Percentiles rank a stretch among this genome's conserved stretches.
Conservation (phyloP, 2,888 invertebrate species). For the Ormia ochracea region DNA sequence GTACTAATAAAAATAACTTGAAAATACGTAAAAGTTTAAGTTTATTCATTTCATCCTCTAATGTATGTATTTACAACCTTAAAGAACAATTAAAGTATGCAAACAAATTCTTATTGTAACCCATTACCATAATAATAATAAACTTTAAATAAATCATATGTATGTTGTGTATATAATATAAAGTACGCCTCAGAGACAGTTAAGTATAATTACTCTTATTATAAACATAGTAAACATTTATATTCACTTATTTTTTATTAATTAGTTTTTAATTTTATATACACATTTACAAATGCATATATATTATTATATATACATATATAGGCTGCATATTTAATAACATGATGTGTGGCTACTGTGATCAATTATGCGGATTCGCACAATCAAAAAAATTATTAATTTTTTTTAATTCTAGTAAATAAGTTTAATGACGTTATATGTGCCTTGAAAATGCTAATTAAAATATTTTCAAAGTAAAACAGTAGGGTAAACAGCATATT, state of each 20-base stretch:
- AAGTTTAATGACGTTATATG: too few species aligned
- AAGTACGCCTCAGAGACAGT: conserved; percentile 13
- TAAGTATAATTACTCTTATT: conserved; percentile 42
- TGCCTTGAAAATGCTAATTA: too few species aligned
- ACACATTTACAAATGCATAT: too few species aligned
- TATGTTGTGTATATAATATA: conserved; percentile 49
- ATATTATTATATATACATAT: too few species aligned
- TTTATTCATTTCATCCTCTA: background rate
- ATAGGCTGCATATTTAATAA: too few species aligned
- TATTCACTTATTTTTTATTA: background rate
- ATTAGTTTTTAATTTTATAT: background rate
- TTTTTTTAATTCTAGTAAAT: too few species aligned
- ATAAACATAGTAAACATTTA: background rate
- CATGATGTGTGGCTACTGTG: too few species aligned
- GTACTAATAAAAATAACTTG: background rate
- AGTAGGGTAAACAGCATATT: too few species aligned
- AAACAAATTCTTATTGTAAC: conserved; percentile 38
- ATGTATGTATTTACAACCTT: conserved; percentile 12
- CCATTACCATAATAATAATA: conserved; percentile 26
- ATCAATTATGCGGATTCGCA: too few species aligned
- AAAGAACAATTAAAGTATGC: background rate
- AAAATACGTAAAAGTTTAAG: background rate
- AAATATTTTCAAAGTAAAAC: too few species aligned
- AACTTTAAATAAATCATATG: conserved; percentile 35
- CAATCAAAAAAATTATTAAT: too few species aligned